A percentile compares a stretch with the other conserved stretches of the same genome.
phyloP scores from a whole-genome alignment of 2,113 vertebrate genomes.

The Phoenicopterus ruber region DNA sequence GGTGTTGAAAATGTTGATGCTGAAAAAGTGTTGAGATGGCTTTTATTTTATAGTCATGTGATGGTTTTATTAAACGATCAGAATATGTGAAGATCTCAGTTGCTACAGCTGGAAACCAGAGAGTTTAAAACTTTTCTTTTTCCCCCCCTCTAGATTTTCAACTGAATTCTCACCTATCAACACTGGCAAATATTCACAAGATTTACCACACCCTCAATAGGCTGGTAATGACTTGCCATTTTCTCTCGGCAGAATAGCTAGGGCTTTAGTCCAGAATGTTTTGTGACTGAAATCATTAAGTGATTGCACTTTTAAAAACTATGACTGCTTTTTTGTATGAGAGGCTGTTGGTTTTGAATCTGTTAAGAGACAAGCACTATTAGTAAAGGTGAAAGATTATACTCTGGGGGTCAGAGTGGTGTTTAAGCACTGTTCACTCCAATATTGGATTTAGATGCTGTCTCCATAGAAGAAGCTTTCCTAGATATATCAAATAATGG shows the following conservation, averaged over 20 bases:
- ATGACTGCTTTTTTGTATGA: not conserved
- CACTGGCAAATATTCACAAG: slow-evolving; percentile 99
- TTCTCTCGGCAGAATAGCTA: slow-evolving; percentile 48
- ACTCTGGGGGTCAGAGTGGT: not conserved
- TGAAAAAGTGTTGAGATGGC: not conserved
- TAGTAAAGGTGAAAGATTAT: not conserved
- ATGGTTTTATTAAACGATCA: not conserved
- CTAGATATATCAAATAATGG: not conserved
- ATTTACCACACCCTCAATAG: slow-evolving; percentile 99
- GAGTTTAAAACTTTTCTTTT: not conserved
- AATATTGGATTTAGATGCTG: not conserved
- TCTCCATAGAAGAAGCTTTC: not conserved
- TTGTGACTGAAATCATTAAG: not conserved
- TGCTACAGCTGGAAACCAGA: not conserved
- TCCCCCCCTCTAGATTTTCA: slow-evolving; percentile 86
- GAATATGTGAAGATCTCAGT: not conserved
- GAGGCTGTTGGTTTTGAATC: not conserved
- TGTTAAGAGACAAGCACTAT: not conserved
- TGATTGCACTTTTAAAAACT: not conserved
- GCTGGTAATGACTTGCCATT: slow-evolving; percentile 86
- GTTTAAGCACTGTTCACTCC: not conserved
- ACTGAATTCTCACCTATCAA: slow-evolving; percentile 98
- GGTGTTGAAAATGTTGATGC: not conserved
- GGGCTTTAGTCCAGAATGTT: not conserved
- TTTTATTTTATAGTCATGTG: not conserved